phyloP scores from a whole-genome alignment of 1,140 invertebrate genomes.

The Drosophila neocordata region DNA sequence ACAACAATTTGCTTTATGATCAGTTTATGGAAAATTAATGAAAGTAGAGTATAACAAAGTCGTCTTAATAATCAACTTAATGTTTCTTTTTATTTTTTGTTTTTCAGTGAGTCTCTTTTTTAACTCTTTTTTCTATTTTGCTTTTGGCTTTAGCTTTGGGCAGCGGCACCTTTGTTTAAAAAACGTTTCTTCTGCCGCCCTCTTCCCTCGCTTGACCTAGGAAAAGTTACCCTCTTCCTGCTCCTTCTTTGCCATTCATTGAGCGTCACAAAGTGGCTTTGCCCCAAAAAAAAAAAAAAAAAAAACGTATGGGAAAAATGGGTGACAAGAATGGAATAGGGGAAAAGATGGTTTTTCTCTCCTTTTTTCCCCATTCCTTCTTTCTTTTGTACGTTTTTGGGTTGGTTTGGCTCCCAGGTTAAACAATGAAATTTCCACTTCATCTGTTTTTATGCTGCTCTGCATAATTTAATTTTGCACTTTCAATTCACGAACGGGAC shows the following conservation, averaged over 20 bases:
- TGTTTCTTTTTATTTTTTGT: slow-evolving; percentile 14
- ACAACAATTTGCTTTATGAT: too few species aligned
- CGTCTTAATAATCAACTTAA: neutral
- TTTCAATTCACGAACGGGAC: slow-evolving; percentile 59
- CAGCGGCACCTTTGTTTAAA: slow-evolving; percentile 62
- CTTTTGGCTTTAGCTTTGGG: slow-evolving; percentile 47
- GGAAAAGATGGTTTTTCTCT: neutral
- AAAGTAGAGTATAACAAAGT: neutral
- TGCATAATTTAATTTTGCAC: slow-evolving; percentile 80
- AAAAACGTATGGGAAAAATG: slow-evolving; percentile 21
- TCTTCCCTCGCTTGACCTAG: too few species aligned
- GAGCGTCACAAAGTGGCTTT: slow-evolving; percentile 51
- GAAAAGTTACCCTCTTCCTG: neutral
- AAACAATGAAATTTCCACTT: slow-evolving; percentile 80
- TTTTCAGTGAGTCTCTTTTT: slow-evolving; percentile 16
- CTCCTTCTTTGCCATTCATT: slow-evolving; percentile 2
- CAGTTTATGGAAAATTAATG: too few species aligned
- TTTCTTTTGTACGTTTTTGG: slow-evolving; percentile 27
- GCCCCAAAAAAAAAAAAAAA: slow-evolving; percentile 21
- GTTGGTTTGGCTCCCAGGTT: slow-evolving; percentile 58
- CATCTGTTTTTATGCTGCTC: slow-evolving; percentile 79
- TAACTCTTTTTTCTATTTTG: slow-evolving; percentile 24
- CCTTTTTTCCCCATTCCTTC: neutral
- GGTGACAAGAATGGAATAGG: slow-evolving; percentile 21
- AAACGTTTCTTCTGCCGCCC: slow-evolving; percentile 17